These are phyloP conservation scores for Drosophila anomalata DNA, from an alignment of 2,888 invertebrate species.

Conservation along the genomic window DNA sequence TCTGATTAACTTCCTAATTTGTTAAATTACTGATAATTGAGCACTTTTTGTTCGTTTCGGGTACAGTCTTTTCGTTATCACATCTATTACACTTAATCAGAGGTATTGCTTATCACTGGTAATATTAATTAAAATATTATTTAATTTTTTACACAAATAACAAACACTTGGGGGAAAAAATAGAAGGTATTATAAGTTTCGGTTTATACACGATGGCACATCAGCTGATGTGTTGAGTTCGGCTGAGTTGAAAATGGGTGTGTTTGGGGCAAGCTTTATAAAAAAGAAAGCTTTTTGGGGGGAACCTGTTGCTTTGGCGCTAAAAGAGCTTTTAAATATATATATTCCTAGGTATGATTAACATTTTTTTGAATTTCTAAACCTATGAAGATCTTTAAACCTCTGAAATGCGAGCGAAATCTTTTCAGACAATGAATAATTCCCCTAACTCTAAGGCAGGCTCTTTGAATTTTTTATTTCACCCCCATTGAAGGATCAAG, in stretches of 20 bases:
- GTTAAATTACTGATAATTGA: conserved; percentile 37
- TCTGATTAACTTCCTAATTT: conserved; percentile 21
- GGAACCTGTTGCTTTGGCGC: conserved; percentile 17
- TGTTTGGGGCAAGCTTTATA: not conserved
- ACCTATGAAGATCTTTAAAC: not conserved
- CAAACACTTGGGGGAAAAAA: not conserved
- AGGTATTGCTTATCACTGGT: conserved; percentile 25
- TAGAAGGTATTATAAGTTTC: conserved; percentile 9
- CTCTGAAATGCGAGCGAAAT: not conserved
- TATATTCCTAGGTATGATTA: not conserved
- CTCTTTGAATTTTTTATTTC: not conserved
- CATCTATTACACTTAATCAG: conserved; percentile 9
- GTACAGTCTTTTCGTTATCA: conserved; percentile 25
- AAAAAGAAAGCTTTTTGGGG: conserved; percentile 4
- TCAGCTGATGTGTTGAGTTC: conserved; percentile 37
- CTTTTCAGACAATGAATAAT: not conserved
- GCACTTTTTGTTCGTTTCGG: conserved; percentile 8
- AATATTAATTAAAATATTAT: not conserved
- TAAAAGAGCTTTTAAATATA: conserved; percentile 8
- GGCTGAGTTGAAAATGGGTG: conserved; percentile 13
- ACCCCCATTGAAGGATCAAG: not conserved
- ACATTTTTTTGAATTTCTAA: not conserved
- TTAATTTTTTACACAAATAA: conserved; percentile 1
- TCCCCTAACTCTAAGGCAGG: not conserved
- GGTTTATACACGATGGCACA: conserved; percentile 9